These are phyloP conservation scores for Turdus rufiventris DNA, from an alignment of 2,113 vertebrate genomes.

Conservation along the genomic window DNA sequence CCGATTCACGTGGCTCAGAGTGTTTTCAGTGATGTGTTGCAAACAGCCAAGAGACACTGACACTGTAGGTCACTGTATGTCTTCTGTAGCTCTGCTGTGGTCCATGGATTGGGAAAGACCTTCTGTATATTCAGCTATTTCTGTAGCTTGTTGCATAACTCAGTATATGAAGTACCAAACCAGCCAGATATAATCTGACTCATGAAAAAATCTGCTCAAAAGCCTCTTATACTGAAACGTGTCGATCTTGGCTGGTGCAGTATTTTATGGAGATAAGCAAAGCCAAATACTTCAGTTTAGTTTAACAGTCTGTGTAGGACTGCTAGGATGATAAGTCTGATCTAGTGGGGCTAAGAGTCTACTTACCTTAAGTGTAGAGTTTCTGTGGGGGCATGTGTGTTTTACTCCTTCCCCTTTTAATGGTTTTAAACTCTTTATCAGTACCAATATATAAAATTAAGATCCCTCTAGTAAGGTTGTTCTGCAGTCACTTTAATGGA, in stretches of 20 bases:
- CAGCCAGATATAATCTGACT: neutral
- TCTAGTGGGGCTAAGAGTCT: neutral
- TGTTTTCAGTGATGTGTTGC: neutral
- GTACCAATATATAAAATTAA: neutral
- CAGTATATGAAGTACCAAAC: neutral
- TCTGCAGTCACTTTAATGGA: neutral
- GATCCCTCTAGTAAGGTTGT: neutral
- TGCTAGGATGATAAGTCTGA: neutral
- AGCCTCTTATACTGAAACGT: neutral
- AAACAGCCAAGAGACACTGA: neutral
- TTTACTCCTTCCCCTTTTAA: neutral
- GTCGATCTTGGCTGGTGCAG: neutral
- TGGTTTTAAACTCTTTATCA: neutral
- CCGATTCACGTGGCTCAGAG: neutral
- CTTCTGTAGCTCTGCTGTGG: neutral
- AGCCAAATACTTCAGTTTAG: neutral
- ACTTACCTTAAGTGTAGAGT: neutral
- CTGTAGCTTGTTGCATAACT: neutral
- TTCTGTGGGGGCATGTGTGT: neutral
- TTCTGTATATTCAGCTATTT: neutral
- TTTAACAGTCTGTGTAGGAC: neutral
- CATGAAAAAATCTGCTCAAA: neutral
- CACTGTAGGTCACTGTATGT: accelerated
- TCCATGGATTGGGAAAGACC: neutral
- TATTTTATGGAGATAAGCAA: neutral